Evolutionary conservation across 2,113 vertebrate genomes (phyloP), one percentile per base, ranked within the genome.

Genomic region (Tyto alba): DNA sequence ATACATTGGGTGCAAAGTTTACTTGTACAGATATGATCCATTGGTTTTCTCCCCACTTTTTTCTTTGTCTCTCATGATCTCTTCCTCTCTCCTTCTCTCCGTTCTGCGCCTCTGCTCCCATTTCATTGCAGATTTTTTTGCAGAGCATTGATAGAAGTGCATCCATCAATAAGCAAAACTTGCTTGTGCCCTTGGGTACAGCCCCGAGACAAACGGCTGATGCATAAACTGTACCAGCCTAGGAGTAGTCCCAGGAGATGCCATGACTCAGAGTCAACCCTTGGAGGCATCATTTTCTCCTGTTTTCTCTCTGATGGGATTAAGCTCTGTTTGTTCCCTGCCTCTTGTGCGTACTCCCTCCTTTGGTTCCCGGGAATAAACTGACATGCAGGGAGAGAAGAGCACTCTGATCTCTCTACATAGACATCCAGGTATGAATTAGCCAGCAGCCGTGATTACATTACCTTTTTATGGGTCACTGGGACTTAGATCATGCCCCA

Each of bases 211-310:
- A 89, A 66, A 47, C 32, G 89, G 74, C 57, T 96, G 93, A 93
- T 94, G 89, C 94, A 91, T 36, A 41, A 93, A 85, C 74, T 91
- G 85, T 78, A 90, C 67, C 95, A 93, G 78, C 88, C 67, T 62
- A 85, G 85, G 82, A 96, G 59, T 43, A 88, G 91, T 94, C 94
- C 89, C 81, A 89, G 95, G 92, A 96, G 94, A 96, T 6, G 18
- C 66, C 2, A 8, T 96, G 96, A 95, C 69, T 95, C 92, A 96
- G 86, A 97, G 80, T 62, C 89, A 91, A 1, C 56, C 92, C 94
- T 88, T 7, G 55, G 69, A 94, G 95, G 89, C 81, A 94, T 95
- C 29, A 43, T 92, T 96, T 95, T 87, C 41, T 95, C 81, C 88
- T 92, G 60, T 36, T 92, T 96, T 94, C 72, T 60, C 45, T 92